Conservation (phyloP, 2,113 vertebrate species). For the Bettongia penicillata region DNA sequence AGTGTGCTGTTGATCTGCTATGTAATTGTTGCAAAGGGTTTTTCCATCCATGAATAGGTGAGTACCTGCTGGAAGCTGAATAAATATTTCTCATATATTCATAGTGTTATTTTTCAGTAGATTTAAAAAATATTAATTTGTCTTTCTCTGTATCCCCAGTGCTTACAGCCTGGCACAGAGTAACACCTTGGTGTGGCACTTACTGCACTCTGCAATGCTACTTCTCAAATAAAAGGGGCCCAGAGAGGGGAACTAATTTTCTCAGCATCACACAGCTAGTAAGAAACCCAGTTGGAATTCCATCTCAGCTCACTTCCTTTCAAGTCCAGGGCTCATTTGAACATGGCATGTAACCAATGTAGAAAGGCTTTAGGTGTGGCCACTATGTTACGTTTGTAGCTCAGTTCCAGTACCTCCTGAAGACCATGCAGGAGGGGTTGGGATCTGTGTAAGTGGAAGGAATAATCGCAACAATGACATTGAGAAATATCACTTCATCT, state of each 20-base stretch:
- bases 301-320: background rate
- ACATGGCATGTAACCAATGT: background rate
- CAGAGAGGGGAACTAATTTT: background rate
- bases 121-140: background rate
- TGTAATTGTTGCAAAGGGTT: background rate
- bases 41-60: background rate
- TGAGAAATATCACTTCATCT: background rate
- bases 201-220: no score
- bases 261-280: background rate
- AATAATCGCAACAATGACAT: background rate
- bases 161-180: background rate
- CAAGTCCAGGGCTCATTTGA: background rate
- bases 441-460: background rate
- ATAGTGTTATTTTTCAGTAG: background rate
- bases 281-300: background rate
- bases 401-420: background rate
- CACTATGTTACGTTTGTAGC: background rate
- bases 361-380: background rate
- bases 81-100: background rate
- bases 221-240: background rate
- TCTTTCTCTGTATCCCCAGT: background rate
- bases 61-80: background rate
- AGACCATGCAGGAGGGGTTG: background rate
- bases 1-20: background rate
- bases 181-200: background rate